phyloP scores from a whole-genome alignment of 2,797 vertebrate species.

The Malacoctenus gilli region DNA sequence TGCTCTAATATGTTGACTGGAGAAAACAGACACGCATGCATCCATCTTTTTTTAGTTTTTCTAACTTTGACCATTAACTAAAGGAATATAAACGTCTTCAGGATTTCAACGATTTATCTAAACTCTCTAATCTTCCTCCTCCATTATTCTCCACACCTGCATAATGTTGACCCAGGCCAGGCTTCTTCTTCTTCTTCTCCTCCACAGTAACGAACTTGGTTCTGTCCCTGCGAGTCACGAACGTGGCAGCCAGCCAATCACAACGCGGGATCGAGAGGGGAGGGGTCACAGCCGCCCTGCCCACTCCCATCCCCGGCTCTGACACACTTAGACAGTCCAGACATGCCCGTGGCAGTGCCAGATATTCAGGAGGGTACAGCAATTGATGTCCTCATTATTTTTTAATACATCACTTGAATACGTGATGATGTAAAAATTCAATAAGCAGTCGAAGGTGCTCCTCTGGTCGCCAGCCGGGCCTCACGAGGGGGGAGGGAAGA shows the following conservation, averaged over 20 bases:
- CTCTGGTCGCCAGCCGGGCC: slow-evolving; percentile 29
- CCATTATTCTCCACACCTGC: not conserved
- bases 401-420: slow-evolving; percentile 75
- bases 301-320: slow-evolving; percentile 11
- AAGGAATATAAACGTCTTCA: no score
- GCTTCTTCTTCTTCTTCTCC: not conserved
- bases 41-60: no score
- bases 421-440: slow-evolving; percentile 69
- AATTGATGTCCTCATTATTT: slow-evolving; percentile 65
- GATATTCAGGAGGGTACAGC: slow-evolving; percentile 28
- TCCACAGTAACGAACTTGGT: not conserved
- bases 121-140: not conserved
- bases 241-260: slow-evolving; percentile 14
- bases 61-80: no score
- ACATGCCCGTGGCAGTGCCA: slow-evolving; percentile 11
- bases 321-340: slow-evolving; percentile 2
- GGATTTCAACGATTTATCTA: not conserved
- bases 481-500: slow-evolving; percentile 28
- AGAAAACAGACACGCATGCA: not conserved
- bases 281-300: no score
- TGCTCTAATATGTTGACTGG: slow-evolving; percentile 11
- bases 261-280: no score
- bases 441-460: slow-evolving; percentile 40
- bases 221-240: not conserved
- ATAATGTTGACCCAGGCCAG: not conserved